Evolutionary conservation across 2,888 invertebrate species (phyloP), one percentile per base, ranked within the genome.

Genomic region (Altica lythri): DNA sequence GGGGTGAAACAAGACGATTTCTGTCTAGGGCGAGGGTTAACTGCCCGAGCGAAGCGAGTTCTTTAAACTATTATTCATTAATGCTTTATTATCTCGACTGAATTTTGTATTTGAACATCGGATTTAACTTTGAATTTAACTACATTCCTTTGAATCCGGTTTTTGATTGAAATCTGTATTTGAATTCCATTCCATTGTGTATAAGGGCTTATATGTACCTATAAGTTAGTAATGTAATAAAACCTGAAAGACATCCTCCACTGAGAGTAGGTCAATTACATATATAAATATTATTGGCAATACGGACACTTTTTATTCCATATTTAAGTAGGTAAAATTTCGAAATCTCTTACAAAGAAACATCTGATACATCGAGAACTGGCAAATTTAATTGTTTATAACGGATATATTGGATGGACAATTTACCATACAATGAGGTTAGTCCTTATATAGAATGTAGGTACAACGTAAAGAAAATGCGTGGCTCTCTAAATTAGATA

Each of bases 391-490:
- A 53, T 54, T 47, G 52, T 46, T 46, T 40, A 44, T 53, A 59
- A 44, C 40, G 46, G 53, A 53, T 47, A 50, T 58, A 48, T 58
- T 47, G 44, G 51, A 53, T 42, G 50, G 45, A 16, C 14, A 30
- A 40, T 58, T 59, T 58, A 55, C 43, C 55, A 59, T 57, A 63
- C 59, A 59, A 58, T 56, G 53, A 59, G 59, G 60, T 58, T 59
- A 58, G 19, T 50, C 58, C 56, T 51, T 63, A 52, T 59, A 57
- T 47, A 49, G 60, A 35, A 14, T 37, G 29, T 17, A 42, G 18
- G 42, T 40, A 51, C 51, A 47, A 47, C n/a, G 40, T 44, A 48
- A 53, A 56, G 52, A 56, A 57, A 53, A 53, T 42, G 40, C 14
- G 27, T 35, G n/a, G 49, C 46, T 43, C 55, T 25, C 47, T 48